A percentile compares a stretch with the other conserved stretches of the same genome.
Evolutionary conservation across 2,888 invertebrate genomes (phyloP).

Genomic region (Macrophya alboannulata): DNA sequence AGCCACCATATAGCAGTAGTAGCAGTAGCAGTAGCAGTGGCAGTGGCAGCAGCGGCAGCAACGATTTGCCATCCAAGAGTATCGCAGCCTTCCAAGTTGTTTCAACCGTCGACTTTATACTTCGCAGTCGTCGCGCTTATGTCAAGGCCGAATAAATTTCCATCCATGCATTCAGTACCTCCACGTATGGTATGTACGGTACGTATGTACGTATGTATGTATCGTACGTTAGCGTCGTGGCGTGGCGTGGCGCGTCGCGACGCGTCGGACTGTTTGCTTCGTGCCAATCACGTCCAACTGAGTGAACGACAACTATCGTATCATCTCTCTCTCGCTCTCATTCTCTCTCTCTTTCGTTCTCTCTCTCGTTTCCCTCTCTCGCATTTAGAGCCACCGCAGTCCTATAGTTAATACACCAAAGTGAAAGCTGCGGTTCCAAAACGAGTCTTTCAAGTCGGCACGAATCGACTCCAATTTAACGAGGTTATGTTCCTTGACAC

Average conservation of each 20-base stretch:
- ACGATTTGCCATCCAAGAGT: not conserved
- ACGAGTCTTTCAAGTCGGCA: not conserved
- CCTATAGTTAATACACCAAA: constrained; percentile 10
- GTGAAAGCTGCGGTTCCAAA: constrained; percentile 17
- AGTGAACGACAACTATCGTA: not conserved
- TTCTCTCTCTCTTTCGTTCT: not conserved
- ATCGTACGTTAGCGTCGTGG: not conserved
- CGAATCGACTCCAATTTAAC: constrained; percentile 11
- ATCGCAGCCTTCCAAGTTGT: constrained; percentile 17
- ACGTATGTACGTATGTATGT: not conserved
- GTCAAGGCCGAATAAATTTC: constrained; percentile 74
- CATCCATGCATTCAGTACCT: constrained; percentile 59
- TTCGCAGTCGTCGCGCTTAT: constrained; percentile 59
- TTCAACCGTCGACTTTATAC: not conserved
- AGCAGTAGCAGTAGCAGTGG: not conserved
- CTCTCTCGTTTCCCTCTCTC: not conserved
- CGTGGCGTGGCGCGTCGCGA: not conserved
- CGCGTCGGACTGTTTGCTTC: constrained; percentile 3
- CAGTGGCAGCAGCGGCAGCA: not conserved
- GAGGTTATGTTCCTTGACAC: constrained; percentile 41
- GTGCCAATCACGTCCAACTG: constrained; percentile 5
- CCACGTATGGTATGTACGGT: constrained; percentile 38
- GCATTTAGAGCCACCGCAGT: not conserved
- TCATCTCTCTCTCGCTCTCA: constrained; percentile 40
- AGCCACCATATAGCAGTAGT: too few relatives aligned